These are phyloP conservation scores for Drepana falcataria DNA, from an alignment of 2,888 invertebrate species.

Conservation along the genomic window DNA sequence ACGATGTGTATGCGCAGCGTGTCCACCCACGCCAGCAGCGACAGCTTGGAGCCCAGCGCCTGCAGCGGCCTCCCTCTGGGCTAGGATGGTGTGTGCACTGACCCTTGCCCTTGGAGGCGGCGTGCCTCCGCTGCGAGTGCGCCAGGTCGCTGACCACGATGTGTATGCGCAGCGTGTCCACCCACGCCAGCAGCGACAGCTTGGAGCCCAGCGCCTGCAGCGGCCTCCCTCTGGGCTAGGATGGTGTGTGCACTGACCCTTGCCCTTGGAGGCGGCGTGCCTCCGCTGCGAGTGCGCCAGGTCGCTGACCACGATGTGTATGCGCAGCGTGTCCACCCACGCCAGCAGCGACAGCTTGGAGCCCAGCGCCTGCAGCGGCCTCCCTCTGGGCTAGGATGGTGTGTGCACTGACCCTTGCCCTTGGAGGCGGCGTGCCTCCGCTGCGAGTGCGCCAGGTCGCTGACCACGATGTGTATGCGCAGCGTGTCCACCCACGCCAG, in stretches of 20 bases:
- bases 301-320: constrained; percentile 97
- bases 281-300: constrained; percentile 72
- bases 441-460: constrained; percentile 81
- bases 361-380: constrained; percentile 88
- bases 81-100: neutral
- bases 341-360: constrained; percentile 91
- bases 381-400: constrained; percentile 40
- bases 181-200: constrained; percentile 88
- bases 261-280: constrained; percentile 38
- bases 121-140: constrained; percentile 46
- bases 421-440: constrained; percentile 53
- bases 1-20: constrained; percentile 95
- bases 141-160: constrained; percentile 95
- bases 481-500: constrained; percentile 92
- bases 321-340: constrained; percentile 91
- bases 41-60: constrained; percentile 88
- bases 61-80: constrained; percentile 51
- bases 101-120: constrained; percentile 48
- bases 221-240: constrained; percentile 26
- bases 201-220: constrained; percentile 94
- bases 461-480: constrained; percentile 96
- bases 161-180: constrained; percentile 94
- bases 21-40: constrained; percentile 90
- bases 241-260: constrained; percentile 27
- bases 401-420: constrained; percentile 37